A percentile compares a stretch with the other conserved stretches of the same genome.
Evolutionary conservation across 2,888 invertebrate genomes (phyloP).

Genomic region (Noctuana brunneofusca): DNA sequence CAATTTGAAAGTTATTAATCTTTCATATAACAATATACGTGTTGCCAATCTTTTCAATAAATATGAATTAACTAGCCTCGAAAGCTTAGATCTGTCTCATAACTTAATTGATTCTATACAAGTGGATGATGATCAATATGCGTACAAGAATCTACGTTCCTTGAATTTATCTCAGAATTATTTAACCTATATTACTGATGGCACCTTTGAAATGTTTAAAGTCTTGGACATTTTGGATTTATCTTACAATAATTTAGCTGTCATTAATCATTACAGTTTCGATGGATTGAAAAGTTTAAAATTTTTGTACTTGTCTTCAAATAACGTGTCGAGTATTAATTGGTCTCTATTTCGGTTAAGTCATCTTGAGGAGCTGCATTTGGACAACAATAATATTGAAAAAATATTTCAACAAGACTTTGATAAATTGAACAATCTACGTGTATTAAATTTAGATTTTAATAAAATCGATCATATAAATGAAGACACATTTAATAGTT

Average conservation of each 20-base stretch:
- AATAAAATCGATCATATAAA: slow-evolving; percentile 53
- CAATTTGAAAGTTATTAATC: slow-evolving; percentile 48
- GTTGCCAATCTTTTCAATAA: slow-evolving; percentile 50
- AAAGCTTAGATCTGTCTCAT: slow-evolving; percentile 56
- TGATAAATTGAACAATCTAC: slow-evolving; percentile 42
- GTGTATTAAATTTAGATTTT: slow-evolving; percentile 50
- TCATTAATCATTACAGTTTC: slow-evolving; percentile 50
- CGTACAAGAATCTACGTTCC: slow-evolving; percentile 45
- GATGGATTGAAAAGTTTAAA: slow-evolving; percentile 57
- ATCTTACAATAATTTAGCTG: slow-evolving; percentile 56
- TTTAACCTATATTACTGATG: slow-evolving; percentile 49
- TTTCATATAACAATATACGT: slow-evolving; percentile 51
- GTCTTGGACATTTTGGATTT: slow-evolving; percentile 55
- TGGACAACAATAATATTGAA: slow-evolving; percentile 54
- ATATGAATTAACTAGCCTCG: slow-evolving; percentile 43
- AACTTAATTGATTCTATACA: slow-evolving; percentile 53
- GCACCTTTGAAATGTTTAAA: slow-evolving; percentile 50
- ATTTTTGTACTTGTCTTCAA: slow-evolving; percentile 54
- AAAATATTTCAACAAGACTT: slow-evolving; percentile 50
- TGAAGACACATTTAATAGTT: slow-evolving; percentile 45
- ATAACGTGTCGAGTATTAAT: slow-evolving; percentile 54
- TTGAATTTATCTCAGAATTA: slow-evolving; percentile 60
- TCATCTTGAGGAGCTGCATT: slow-evolving; percentile 49
- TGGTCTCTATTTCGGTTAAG: slow-evolving; percentile 56
- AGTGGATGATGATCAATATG: slow-evolving; percentile 34